Percentiles rank a stretch among this genome's conserved stretches.
These are phyloP conservation scores for Megastigmus dorsalis DNA, from an alignment of 2,888 invertebrate genomes.

Conservation along the genomic window DNA sequence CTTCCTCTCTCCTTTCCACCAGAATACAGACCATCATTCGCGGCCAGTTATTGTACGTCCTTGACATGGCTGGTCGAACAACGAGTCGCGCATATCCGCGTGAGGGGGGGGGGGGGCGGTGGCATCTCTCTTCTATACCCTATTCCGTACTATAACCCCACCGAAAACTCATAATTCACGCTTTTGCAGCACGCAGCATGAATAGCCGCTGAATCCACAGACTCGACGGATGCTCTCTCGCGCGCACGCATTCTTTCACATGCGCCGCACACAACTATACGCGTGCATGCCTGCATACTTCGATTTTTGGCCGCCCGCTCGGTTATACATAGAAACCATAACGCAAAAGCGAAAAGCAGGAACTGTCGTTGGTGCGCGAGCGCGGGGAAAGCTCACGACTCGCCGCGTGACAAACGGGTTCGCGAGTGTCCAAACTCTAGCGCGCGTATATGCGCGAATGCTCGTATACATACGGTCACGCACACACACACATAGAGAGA, in stretches of 20 bases:
- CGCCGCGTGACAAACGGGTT: constrained; percentile 62
- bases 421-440: too few relatives aligned
- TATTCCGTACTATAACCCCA: not conserved
- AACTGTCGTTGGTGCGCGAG: constrained; percentile 18
- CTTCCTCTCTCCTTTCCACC: not conserved
- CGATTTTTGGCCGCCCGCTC: constrained; percentile 5
- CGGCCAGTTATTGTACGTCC: constrained; percentile 40
- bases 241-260: constrained; percentile 13
- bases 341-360: constrained; percentile 12
- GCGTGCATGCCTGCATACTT: not conserved
- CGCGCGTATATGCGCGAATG: not conserved
- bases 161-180: constrained; percentile 58
- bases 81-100: not conserved
- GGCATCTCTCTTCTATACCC: constrained; percentile 4
- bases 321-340: constrained; percentile 20
- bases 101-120: not conserved
- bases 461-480: too few relatives aligned
- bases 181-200: constrained; percentile 57
- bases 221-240: constrained; percentile 4
- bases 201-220: constrained; percentile 51
- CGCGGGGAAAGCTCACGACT: constrained; percentile 21
- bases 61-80: constrained; percentile 24
- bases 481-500: constrained; percentile 33
- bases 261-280: not conserved
- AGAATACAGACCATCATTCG: constrained; percentile 15